These are phyloP conservation scores for Schizotus pectinicornis DNA, from an alignment of 2,888 invertebrate genomes.

Conservation along the genomic window DNA sequence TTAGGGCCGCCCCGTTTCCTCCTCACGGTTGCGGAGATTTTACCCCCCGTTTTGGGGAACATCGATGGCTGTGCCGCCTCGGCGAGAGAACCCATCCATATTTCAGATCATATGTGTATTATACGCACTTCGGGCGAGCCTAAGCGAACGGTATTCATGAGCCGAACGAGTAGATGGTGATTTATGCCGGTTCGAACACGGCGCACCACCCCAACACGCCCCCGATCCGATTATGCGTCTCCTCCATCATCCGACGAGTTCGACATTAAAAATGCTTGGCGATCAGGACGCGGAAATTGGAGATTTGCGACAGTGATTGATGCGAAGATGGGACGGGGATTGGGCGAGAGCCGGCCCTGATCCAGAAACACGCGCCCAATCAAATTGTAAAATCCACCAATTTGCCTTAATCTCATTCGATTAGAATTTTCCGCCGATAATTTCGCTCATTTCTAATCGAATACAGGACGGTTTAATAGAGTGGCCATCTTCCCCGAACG, in stretches of 20 bases:
- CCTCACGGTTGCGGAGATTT: constrained; percentile 8
- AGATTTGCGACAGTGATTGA: constrained; percentile 44
- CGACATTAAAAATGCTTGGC: constrained; percentile 34
- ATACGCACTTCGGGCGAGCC: constrained; percentile 44
- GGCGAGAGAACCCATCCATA: constrained; percentile 43
- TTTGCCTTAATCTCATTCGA: neutral
- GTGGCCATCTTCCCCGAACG: neutral
- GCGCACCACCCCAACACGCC: constrained; percentile 3
- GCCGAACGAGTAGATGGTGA: constrained; percentile 38
- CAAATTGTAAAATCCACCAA: too few species aligned
- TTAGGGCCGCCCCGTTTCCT: constrained; percentile 5
- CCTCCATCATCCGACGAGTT: constrained; percentile 17
- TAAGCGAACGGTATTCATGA: constrained; percentile 44
- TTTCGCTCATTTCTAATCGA: neutral
- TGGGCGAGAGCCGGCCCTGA: neutral
- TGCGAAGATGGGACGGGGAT: constrained; percentile 30
- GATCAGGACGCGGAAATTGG: constrained; percentile 38
- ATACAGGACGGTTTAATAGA: neutral
- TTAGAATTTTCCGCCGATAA: neutral
- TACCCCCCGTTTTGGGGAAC: constrained; percentile 31
- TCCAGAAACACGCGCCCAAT: too few species aligned
- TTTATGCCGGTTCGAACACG: constrained; percentile 39
- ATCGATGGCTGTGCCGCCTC: constrained; percentile 32
- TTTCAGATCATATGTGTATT: constrained; percentile 49
- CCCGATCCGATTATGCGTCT: constrained; percentile 3